Conservation (phyloP, 2,113 vertebrate genomes). For the Elephantulus edwardii region DNA sequence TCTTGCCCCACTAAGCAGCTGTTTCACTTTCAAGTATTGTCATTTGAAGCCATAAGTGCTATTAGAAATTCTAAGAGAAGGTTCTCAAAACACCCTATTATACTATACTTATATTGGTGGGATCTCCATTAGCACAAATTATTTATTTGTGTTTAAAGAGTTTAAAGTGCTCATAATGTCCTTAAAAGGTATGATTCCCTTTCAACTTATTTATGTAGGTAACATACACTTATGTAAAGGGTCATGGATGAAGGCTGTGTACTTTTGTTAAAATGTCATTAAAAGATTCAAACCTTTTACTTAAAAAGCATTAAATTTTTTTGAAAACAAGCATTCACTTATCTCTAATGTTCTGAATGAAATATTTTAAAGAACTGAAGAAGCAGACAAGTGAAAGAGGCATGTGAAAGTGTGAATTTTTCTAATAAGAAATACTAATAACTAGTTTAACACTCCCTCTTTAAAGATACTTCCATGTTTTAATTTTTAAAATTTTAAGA, state of each 20-base stretch:
- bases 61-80: slow-evolving; percentile 79
- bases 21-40: slow-evolving; percentile 78
- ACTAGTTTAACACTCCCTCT: slow-evolving; percentile 34
- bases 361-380: background rate
- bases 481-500: slow-evolving; percentile 29
- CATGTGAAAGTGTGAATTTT: slow-evolving; percentile 72
- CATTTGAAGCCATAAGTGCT: slow-evolving; percentile 75
- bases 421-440: slow-evolving; percentile 75
- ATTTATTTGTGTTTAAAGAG: slow-evolving; percentile 59
- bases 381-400: slow-evolving; percentile 49
- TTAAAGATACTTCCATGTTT: slow-evolving; percentile 29
- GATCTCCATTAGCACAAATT: slow-evolving; percentile 69
- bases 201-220: background rate
- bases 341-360: background rate
- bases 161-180: slow-evolving; percentile 1
- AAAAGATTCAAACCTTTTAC: slow-evolving; percentile 39
- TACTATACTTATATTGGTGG: slow-evolving; percentile 23
- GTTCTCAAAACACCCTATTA: slow-evolving; percentile 79
- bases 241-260: background rate
- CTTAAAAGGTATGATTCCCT: slow-evolving; percentile 26
- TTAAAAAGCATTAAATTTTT: slow-evolving; percentile 49
- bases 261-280: background rate
- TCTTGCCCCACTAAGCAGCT: slow-evolving; percentile 80
- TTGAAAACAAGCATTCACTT: background rate
- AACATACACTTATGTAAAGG: background rate